phyloP scores from a whole-genome alignment of 2,888 invertebrate genomes.

The Dioctria rufipes region DNA sequence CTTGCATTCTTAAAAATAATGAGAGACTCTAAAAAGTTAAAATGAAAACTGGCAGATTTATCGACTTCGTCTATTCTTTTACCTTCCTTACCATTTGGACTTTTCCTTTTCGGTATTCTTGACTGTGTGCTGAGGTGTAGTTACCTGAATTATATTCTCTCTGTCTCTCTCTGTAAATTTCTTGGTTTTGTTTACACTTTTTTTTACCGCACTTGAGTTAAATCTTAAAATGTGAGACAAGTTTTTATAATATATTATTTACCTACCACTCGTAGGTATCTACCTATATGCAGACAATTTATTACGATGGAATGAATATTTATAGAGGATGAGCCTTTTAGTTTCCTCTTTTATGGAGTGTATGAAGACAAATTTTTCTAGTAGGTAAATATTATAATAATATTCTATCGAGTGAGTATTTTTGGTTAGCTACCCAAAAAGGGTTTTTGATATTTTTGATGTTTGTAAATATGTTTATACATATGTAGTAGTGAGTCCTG shows the following conservation, averaged over 20 bases:
- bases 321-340: neutral
- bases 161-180: neutral
- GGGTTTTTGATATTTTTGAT: no score
- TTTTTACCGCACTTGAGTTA: constrained; percentile 7
- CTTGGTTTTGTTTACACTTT: neutral
- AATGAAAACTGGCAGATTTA: constrained; percentile 50
- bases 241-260: neutral
- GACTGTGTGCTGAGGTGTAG: neutral
- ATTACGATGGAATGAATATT: neutral
- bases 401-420: neutral
- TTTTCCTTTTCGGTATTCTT: neutral
- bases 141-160: no score
- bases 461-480: no score
- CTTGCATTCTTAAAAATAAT: constrained; percentile 50
- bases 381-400: neutral
- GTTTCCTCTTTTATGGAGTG: neutral
- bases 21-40: constrained; percentile 19
- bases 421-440: no score
- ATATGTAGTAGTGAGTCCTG: no score
- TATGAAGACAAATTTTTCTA: neutral
- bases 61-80: constrained; percentile 28
- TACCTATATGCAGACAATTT: neutral
- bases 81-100: neutral
- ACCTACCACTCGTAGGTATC: no score
- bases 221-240: constrained; percentile 17